Base-by-base conservation (phyloP, 2,888 invertebrate genomes). In the Theristus sp. region DNA sequence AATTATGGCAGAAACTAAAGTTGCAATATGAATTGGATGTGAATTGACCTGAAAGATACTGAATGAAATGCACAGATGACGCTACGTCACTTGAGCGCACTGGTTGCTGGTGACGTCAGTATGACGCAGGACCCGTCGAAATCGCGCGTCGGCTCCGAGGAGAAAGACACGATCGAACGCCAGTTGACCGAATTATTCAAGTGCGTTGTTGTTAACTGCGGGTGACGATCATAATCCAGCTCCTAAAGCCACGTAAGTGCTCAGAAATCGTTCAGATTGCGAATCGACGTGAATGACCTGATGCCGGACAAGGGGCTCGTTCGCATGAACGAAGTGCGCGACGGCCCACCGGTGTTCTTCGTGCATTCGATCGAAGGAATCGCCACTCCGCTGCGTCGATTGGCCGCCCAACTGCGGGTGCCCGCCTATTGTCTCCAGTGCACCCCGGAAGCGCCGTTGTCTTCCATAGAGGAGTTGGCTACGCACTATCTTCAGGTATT, bases 361-460 rank as follows among this genome's bases (percentile, higher is more conserved):
- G 77, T 85, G 59, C 87, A 88, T 74, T 86, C 89, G 1, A 87
- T 90, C 70, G 89, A 90, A 49, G 49, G 49, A 10, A 49, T 49
- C n/a, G 13, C 49, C 20, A 49, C 24, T 17, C 49, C 49, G n/a
- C 20, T 49, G 3, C 20, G 24, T 69, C 78, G 79, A n/a, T 74
- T 93, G 66, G 86, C 88, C 2, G 77, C 78, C 58, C 80, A 82
- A 65, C 78, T 91, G 65, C 80, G 83, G 56, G 82, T 82, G 62
- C 84, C 85, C 2, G 88, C 87, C 58, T 86, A 82, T 78, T 91
- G 90, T n/a, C 77, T 94, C 57, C 93, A 94, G 77, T 89, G 89
- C 77, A 85, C 86, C 20, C 77, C 78, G 56, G 81, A 82, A 22
- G 84, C 85, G 30, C 89, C 90, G 49, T 75, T 86, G 2, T 78